These are phyloP conservation scores for Adelphocoris suturalis DNA, from an alignment of 2,888 invertebrate genomes.

Conservation along the genomic window DNA sequence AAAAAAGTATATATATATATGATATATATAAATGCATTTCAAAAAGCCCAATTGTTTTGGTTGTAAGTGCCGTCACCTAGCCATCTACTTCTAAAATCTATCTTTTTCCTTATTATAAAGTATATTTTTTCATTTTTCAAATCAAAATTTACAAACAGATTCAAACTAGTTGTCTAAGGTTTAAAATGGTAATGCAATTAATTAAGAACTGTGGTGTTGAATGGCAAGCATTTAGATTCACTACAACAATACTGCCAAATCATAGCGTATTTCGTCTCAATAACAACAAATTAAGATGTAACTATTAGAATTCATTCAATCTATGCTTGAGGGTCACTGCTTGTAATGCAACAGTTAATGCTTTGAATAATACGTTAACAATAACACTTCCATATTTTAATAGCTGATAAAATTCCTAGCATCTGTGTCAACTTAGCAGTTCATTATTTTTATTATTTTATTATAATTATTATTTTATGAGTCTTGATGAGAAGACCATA, in stretches of 20 bases:
- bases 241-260: background rate
- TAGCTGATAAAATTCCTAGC: background rate
- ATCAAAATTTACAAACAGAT: background rate
- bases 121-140: background rate
- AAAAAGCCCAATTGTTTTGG: background rate
- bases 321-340: background rate
- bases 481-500: too few species aligned
- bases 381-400: background rate
- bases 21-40: too few species aligned
- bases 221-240: background rate
- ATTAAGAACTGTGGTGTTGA: too few species aligned
- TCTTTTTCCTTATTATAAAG: background rate
- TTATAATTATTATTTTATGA: background rate
- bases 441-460: background rate
- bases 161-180: background rate
- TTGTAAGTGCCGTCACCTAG: conserved; percentile 2
- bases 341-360: background rate
- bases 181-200: too few species aligned
- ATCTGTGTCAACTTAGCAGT: background rate
- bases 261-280: background rate
- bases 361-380: background rate
- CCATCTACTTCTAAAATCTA: background rate
- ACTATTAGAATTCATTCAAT: conserved; percentile 7
- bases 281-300: background rate
- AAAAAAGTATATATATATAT: too few species aligned